These are phyloP conservation scores for Octomys mimax DNA, from an alignment of 2,797 vertebrate genomes.

Conservation along the genomic window DNA sequence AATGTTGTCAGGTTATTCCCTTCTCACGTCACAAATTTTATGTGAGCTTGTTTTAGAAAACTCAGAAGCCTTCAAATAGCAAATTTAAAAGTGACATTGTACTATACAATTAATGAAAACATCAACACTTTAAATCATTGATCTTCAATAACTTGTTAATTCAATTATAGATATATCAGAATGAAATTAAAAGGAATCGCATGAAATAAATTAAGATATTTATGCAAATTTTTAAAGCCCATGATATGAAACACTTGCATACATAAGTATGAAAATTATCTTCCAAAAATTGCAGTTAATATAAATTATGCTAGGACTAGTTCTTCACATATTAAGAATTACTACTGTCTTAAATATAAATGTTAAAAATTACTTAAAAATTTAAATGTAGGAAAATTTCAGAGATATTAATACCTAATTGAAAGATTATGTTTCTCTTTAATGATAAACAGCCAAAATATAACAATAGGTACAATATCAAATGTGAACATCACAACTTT, in stretches of 20 bases:
- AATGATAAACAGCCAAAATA: slow-evolving; percentile 52
- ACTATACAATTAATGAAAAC: slow-evolving; percentile 50
- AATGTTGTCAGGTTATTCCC: slow-evolving; percentile 37
- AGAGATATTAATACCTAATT: background rate
- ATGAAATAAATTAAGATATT: slow-evolving; percentile 55
- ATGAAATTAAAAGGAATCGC: slow-evolving; percentile 38
- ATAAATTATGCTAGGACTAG: slow-evolving; percentile 21
- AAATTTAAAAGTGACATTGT: slow-evolving; percentile 57
- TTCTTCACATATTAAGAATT: background rate
- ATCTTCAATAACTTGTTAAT: slow-evolving; percentile 41
- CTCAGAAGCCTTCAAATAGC: slow-evolving; percentile 10
- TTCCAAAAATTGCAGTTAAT: slow-evolving; percentile 51
- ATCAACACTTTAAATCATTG: background rate
- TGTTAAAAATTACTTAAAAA: slow-evolving; percentile 17
- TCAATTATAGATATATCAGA: background rate
- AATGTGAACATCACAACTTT: slow-evolving; percentile 58
- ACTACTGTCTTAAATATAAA: slow-evolving; percentile 22
- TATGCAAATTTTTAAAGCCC: slow-evolving; percentile 50
- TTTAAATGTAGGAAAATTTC: slow-evolving; percentile 50
- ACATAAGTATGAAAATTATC: slow-evolving; percentile 41
- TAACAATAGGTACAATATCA: slow-evolving; percentile 28
- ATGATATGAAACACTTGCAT: slow-evolving; percentile 31
- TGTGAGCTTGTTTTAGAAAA: slow-evolving; percentile 58
- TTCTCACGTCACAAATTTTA: slow-evolving; percentile 56
- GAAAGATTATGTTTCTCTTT: slow-evolving; percentile 26